These are phyloP conservation scores for Imbricaverruca yamaguchii DNA, from an alignment of 2,888 invertebrate genomes.

Conservation along the genomic window DNA sequence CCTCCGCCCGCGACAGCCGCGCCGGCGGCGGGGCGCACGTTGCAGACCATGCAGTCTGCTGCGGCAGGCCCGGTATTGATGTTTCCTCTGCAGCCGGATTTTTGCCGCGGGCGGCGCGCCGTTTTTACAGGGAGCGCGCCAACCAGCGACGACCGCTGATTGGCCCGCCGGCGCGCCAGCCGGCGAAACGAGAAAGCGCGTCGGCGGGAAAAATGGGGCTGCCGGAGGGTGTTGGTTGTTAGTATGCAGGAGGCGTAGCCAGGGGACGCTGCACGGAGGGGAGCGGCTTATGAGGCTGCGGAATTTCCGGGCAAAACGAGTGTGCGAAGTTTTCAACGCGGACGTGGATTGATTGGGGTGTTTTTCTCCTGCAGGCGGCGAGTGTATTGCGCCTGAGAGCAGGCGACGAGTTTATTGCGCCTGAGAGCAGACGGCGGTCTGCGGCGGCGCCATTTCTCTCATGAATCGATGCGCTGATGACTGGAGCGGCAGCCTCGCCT, in stretches of 20 bases:
- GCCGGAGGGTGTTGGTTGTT: not conserved
- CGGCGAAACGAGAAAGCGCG: not conserved
- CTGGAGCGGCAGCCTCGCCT: too few species aligned
- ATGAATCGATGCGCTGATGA: too few species aligned
- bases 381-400: not conserved
- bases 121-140: not conserved
- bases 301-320: not conserved
- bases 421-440: not conserved
- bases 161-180: not conserved
- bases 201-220: not conserved
- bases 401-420: not conserved
- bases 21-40: not conserved
- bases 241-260: constrained; percentile 8
- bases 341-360: not conserved
- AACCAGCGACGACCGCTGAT: not conserved
- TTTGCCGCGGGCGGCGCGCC: not conserved
- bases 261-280: constrained; percentile 4
- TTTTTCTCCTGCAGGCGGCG: not conserved
- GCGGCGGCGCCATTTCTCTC: too few species aligned
- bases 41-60: not conserved
- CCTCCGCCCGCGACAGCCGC: too few species aligned
- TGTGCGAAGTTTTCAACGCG: not conserved
- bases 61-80: not conserved
- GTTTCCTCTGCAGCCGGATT: not conserved
- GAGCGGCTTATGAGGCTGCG: constrained; percentile 15